These are phyloP conservation scores for Montipora capitata DNA, from an alignment of 92 coral and sea anemone species.

Conservation along the genomic window DNA sequence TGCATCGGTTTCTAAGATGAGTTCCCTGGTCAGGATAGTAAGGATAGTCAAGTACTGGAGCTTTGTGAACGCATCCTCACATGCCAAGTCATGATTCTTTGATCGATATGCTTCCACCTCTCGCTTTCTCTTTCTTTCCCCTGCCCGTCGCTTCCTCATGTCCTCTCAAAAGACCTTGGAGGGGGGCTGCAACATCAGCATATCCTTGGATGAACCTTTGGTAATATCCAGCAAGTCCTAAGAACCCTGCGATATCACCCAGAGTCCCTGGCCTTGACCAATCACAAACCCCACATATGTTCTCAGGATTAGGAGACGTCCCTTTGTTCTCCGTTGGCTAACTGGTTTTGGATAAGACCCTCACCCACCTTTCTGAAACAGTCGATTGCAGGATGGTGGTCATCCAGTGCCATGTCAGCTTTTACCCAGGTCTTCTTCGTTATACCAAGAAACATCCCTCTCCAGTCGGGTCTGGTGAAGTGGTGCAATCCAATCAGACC, in stretches of 20 bases:
- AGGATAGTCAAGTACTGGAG: slow-evolving; percentile 78
- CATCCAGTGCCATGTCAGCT: slow-evolving; percentile 29
- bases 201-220: slow-evolving; percentile 52
- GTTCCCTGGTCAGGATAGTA: slow-evolving; percentile 41
- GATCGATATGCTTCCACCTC: slow-evolving; percentile 30
- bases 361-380: slow-evolving; percentile 38
- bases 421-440: slow-evolving; percentile 50
- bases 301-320: slow-evolving; percentile 58
- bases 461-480: slow-evolving; percentile 54
- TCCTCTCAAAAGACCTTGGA: slow-evolving; percentile 53
- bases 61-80: slow-evolving; percentile 58
- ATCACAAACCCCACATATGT: slow-evolving; percentile 63
- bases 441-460: slow-evolving; percentile 48
- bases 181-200: slow-evolving; percentile 50
- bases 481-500: slow-evolving; percentile 57
- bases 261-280: slow-evolving; percentile 75
- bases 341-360: slow-evolving; percentile 18
- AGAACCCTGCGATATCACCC: slow-evolving; percentile 54
- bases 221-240: slow-evolving; percentile 64
- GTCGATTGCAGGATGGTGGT: slow-evolving; percentile 43
- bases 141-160: slow-evolving; percentile 13
- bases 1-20: slow-evolving; percentile 71
- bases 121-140: slow-evolving; percentile 28
- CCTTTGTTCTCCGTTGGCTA: slow-evolving; percentile 22
- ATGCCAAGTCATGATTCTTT: slow-evolving; percentile 31